Conservation (phyloP, 2,797 vertebrate genomes). For the Ceryle rudis region DNA sequence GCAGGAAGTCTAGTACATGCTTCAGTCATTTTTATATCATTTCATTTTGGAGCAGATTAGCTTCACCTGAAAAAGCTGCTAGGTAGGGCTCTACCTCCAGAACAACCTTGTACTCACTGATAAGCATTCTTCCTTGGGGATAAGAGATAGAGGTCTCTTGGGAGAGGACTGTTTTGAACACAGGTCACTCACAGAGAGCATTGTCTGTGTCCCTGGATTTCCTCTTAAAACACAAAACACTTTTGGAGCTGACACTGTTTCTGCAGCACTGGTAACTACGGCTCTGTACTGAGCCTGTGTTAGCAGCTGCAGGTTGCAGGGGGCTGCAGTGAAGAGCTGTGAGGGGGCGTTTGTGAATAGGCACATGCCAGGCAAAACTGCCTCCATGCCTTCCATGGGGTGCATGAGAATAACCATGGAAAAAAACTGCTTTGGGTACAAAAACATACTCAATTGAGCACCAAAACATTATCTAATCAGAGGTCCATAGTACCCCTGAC, state of each 20-base stretch:
- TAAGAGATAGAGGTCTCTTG: neutral
- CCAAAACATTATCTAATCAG: neutral
- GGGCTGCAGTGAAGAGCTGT: neutral
- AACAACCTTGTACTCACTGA: neutral
- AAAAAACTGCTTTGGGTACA: neutral
- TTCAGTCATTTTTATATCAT: neutral
- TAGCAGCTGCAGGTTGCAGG: neutral
- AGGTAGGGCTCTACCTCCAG: neutral
- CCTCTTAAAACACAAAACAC: neutral
- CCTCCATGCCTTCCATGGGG: fast-evolving
- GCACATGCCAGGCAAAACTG: neutral
- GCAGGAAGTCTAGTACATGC: neutral
- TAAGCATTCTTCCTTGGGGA: neutral
- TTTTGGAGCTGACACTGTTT: fast-evolving
- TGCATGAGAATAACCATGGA: neutral
- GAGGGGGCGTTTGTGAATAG: fast-evolving
- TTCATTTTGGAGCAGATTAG: neutral
- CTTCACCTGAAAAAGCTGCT: neutral
- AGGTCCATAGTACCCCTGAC: neutral
- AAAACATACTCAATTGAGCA: neutral
- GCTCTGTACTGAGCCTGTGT: neutral
- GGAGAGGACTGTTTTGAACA: neutral
- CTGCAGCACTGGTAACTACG: neutral
- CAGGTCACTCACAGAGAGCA: fast-evolving
- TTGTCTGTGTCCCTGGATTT: neutral